Evolutionary conservation across 1,140 invertebrate species (phyloP), one percentile per base, ranked within the genome.

Genomic region (Colletes gigas): DNA sequence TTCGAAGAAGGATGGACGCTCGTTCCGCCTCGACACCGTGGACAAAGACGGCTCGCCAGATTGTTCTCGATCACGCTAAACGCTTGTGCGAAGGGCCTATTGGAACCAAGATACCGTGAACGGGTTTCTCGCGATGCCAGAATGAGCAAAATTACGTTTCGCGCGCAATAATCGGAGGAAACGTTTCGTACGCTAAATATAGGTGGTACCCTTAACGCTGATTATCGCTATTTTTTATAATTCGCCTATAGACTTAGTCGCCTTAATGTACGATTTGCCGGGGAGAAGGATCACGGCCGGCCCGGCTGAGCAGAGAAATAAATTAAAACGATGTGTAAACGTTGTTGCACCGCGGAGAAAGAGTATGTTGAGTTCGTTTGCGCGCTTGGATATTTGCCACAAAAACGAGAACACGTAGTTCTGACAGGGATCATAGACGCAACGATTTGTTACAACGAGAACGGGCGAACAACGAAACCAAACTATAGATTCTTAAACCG

Each of bases 121-220:
- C 39, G 57, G 55, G 52, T 75, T 21, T 15, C 50, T 65, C 60
- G 69, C 68, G 65, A 83, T 67, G 72, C 65, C 69, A 55, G 59
- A 67, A 70, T 80, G 85, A 86, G 81, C 84, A 83, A 59, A 71
- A 85, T 72, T 60, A 68, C 67, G 44, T 82, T 57, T 68, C 67
- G 30, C 70, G 60, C 60, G 60, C 60, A 17, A 72, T 59, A 55
- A 79, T 81, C 72, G 60, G 84, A 80, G 83, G 60, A 85, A 83
- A 88, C 83, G 90, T 14, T 85, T 89, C 83, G 90, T 75, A 90
- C 78, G 89, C 79, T 87, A 87, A 88, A 7, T 71, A 89, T 82
- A 89, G 80, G 80, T 87, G 86, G 86, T 85, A 89, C 79, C 84
- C 84, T 86, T 89, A 90, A 86, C 83, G 84, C 80, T 81, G 71